phyloP scores from a whole-genome alignment of 1,140 invertebrate genomes.

The Drosophila sp. region DNA sequence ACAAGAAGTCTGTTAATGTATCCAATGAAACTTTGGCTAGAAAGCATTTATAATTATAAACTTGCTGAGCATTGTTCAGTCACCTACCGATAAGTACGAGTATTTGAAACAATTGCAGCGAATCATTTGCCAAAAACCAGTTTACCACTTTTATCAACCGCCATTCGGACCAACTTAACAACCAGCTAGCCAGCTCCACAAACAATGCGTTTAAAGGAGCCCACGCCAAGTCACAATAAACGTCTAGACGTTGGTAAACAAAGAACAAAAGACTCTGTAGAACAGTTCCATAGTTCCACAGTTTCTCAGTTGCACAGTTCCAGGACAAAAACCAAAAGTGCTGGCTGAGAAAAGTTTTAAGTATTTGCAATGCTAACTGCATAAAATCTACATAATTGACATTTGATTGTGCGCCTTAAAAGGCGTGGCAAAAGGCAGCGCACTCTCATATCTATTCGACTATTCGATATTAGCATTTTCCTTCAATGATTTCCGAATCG shows the following conservation, averaged over 20 bases:
- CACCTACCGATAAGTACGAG: conserved; percentile 8
- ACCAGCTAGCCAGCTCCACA: not conserved
- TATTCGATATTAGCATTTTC: conserved; percentile 45
- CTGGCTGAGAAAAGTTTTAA: conserved; percentile 40
- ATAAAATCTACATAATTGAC: conserved; percentile 74
- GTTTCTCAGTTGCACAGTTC: not conserved
- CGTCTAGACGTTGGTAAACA: conserved; percentile 78
- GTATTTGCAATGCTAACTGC: conserved; percentile 50
- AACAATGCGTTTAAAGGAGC: conserved; percentile 43
- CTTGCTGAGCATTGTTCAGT: conserved; percentile 41
- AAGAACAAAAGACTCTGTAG: conserved; percentile 65
- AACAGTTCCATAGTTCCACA: conserved; percentile 31
- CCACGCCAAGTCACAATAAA: conserved; percentile 62
- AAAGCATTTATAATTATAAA: conserved; percentile 41
- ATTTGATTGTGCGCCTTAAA: conserved; percentile 58
- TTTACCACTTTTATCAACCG: conserved; percentile 41
- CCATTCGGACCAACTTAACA: not conserved
- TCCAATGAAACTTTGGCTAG: conserved; percentile 31
- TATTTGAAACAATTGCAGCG: conserved; percentile 18
- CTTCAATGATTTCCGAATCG: conserved; percentile 6
- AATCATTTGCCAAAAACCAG: conserved; percentile 38
- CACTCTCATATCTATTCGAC: conserved; percentile 37
- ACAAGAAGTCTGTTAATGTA: conserved; percentile 34
- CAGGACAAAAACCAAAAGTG: conserved; percentile 41
- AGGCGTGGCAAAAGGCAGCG: conserved; percentile 43